Percentiles rank a stretch among this genome's conserved stretches.
phyloP scores from a whole-genome alignment of 2,797 vertebrate genomes.

The Lutjanus campechanus region DNA sequence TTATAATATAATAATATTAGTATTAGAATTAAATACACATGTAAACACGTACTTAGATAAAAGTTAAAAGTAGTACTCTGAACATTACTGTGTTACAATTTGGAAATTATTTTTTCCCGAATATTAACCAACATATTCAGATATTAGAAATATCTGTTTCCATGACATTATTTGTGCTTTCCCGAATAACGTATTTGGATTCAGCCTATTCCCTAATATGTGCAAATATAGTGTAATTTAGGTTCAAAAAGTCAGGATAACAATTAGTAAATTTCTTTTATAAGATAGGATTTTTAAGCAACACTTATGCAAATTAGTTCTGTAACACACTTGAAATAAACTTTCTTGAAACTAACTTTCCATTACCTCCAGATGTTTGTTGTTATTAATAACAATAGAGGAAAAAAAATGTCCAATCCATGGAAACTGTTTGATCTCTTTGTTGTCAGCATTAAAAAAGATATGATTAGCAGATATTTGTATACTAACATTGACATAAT shows the following conservation, averaged over 20 bases:
- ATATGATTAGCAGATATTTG: conserved; percentile 1
- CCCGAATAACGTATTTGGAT: too few relatives aligned
- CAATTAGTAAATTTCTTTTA: conserved; percentile 5
- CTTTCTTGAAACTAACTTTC: conserved; percentile 22
- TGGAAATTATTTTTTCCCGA: too few relatives aligned
- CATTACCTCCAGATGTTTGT: conserved; percentile 42
- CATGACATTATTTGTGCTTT: too few relatives aligned
- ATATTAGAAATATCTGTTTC: too few relatives aligned
- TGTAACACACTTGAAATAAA: conserved; percentile 18
- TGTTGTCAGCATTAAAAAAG: conserved; percentile 13
- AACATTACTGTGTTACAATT: too few relatives aligned
- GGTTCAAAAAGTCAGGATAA: neutral
- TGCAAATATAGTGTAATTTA: neutral
- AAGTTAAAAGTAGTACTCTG: too few relatives aligned
- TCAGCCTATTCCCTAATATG: too few relatives aligned
- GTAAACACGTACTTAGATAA: too few relatives aligned
- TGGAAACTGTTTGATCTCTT: conserved; percentile 13
- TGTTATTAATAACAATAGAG: conserved; percentile 19
- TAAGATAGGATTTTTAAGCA: neutral
- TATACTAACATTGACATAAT: conserved; percentile 2
- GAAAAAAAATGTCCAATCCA: neutral
- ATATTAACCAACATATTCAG: too few relatives aligned
- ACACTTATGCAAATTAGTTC: conserved; percentile 20
- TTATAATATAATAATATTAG: too few relatives aligned
- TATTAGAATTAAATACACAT: too few relatives aligned